phyloP scores from a whole-genome alignment of 2,797 vertebrate species.

The Peromyscus melanophrys region DNA sequence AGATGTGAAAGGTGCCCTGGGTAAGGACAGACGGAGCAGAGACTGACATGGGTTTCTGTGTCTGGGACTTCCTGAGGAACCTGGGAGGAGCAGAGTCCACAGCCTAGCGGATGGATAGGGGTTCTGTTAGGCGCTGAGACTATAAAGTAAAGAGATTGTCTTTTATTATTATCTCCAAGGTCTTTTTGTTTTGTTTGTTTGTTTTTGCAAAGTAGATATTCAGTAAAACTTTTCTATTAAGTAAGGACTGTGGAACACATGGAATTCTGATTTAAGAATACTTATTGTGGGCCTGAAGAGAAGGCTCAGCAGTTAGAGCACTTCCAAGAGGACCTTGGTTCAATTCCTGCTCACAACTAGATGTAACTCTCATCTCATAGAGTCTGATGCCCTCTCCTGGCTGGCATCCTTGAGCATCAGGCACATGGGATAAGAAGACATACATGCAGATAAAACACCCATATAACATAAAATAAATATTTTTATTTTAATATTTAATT shows the following conservation, averaged over 20 bases:
- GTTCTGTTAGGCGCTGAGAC: neutral
- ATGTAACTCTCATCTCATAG: neutral
- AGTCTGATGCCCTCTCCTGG: neutral
- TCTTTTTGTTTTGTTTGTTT: neutral
- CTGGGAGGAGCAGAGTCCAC: neutral
- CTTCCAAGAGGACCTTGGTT: neutral
- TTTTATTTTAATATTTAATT: too few species aligned
- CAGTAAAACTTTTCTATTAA: slow-evolving; percentile 4
- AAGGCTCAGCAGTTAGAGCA: neutral
- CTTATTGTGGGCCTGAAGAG: neutral
- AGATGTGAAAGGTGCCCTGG: neutral
- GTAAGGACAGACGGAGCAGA: neutral
- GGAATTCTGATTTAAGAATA: slow-evolving; percentile 11
- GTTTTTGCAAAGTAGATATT: neutral
- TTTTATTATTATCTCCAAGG: neutral
- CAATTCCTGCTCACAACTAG: neutral
- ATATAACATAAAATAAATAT: neutral
- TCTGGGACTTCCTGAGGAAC: neutral
- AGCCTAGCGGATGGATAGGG: neutral
- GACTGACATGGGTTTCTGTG: neutral
- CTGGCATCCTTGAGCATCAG: neutral
- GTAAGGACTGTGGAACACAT: neutral
- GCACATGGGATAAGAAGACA: neutral
- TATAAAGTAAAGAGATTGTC: neutral
- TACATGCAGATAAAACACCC: neutral